Conservation (phyloP, 2,113 vertebrate genomes). For the Anhinga anhinga region DNA sequence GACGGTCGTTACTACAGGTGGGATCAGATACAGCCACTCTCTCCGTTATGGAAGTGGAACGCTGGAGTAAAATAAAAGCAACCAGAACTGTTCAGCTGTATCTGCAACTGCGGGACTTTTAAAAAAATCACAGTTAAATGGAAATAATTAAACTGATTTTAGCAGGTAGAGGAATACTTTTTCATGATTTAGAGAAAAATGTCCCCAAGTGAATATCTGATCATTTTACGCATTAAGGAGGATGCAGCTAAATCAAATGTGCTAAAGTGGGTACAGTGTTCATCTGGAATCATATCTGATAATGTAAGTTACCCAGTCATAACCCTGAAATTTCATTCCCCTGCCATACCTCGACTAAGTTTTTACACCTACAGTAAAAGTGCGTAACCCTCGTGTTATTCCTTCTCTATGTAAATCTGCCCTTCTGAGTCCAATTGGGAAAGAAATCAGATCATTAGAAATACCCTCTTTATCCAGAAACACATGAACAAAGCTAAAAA, state of each 20-base stretch:
- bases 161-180: not conserved
- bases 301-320: not conserved
- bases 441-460: not conserved
- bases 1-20: not conserved
- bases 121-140: not conserved
- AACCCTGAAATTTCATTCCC: not conserved
- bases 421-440: not conserved
- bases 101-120: not conserved
- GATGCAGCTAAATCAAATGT: not conserved
- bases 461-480: not conserved
- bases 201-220: not conserved
- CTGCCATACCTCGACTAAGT: not conserved
- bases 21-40: not conserved
- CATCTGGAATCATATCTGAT: not conserved
- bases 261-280: not conserved
- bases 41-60: accelerated
- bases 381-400: not conserved
- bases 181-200: not conserved
- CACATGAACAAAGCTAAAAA: conserved; percentile 6
- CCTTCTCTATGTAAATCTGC: not conserved
- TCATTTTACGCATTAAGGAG: not conserved
- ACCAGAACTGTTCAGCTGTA: not conserved
- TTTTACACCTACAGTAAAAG: not conserved
- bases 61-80: not conserved
- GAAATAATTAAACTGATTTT: not conserved